phyloP scores from a whole-genome alignment of 2,797 vertebrate species.

The Loris lydekkerianus region DNA sequence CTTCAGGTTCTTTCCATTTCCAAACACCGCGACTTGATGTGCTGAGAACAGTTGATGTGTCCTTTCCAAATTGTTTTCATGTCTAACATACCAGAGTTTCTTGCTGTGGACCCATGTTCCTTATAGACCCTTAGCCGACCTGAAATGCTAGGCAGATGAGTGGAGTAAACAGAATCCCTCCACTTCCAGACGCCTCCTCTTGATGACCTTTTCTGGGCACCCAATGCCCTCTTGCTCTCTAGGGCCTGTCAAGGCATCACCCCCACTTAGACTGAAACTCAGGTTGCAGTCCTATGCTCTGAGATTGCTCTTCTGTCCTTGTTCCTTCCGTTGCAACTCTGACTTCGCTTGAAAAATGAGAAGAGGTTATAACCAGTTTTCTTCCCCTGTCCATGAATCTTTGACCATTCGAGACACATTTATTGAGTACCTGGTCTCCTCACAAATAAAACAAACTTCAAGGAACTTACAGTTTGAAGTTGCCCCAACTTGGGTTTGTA shows the following conservation, averaged over 20 bases:
- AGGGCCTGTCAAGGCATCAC: neutral
- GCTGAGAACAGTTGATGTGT: neutral
- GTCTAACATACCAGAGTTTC: constrained; percentile 5
- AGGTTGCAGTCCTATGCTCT: neutral
- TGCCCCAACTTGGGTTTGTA: neutral
- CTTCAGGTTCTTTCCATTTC: constrained; percentile 9
- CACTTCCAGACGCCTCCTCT: neutral
- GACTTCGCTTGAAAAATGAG: neutral
- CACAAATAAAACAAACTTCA: constrained; percentile 23
- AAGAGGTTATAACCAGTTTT: neutral
- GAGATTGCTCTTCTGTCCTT: constrained; percentile 7
- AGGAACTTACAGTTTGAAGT: neutral
- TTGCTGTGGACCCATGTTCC: neutral
- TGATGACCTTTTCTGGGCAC: neutral
- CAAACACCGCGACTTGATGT: neutral
- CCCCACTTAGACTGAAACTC: neutral
- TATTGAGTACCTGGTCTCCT: neutral
- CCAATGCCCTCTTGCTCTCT: neutral
- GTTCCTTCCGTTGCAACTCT: neutral
- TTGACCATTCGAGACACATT: neutral
- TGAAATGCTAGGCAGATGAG: neutral
- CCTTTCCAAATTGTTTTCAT: constrained; percentile 23
- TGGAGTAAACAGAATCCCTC: neutral
- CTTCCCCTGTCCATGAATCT: constrained; percentile 2
- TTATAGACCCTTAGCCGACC: neutral